Evolutionary conservation across 2,113 vertebrate genomes (phyloP), one percentile per base, ranked within the genome.

Genomic region (Bufo bufo): DNA sequence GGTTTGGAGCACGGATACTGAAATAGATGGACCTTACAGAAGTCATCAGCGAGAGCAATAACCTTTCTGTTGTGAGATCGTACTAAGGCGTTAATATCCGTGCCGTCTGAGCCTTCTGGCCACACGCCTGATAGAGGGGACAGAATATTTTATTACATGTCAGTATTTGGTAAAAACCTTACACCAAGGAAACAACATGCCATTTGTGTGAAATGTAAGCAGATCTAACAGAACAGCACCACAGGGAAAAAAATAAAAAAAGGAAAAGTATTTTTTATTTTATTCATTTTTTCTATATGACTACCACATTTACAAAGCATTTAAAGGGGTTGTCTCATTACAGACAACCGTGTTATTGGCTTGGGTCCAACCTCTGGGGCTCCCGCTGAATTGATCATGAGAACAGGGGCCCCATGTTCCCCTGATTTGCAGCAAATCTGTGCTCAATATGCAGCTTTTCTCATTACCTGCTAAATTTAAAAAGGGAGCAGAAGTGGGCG

Each of bases 11-110:
- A 99, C 45, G 98, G 98, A 91, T 99, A 99, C 88, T 97, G 95
- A 92, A 99, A 99, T 89, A 99, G 95, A 90, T 99, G 98, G 87
- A 99, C 98, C 93, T 99, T 99, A 93, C 98, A 99, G 92, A 99
- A 99, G 92, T 99, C 98, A 80, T 99, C 98, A 20, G 98, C 98
- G 81, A 99, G 93, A 45, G 98, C 98, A 43, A 99, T 96, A 89
- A 99, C 98, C 90, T 96, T 99, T 87, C 97, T 95, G 85, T 96
- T 97, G 93, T 96, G 97, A 83, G 98, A 98, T 66, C 98, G 94
- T 56, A 98, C 95, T 90, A 99, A 95, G 4, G 98, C 98, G 13
- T 99, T 99, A 93, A 99, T 99, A 90, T 99, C 98, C 6, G 98
- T 99, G 16, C 98, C 98, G 11, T 99, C 98, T 0, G 98, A 99